phyloP scores from a whole-genome alignment of 2,797 vertebrate genomes.

The Paratrypauchen microcephalus region DNA sequence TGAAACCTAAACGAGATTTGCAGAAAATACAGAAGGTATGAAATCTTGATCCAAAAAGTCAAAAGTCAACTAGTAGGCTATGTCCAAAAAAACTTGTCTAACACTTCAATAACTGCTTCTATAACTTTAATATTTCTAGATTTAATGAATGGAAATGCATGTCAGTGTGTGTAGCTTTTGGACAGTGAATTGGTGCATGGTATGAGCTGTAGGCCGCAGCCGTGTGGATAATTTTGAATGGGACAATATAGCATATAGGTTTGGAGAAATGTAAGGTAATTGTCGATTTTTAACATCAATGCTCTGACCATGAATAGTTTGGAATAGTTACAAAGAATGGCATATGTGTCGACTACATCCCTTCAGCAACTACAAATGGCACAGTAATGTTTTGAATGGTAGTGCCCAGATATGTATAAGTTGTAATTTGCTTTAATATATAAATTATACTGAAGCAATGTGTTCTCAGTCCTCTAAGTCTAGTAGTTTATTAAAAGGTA shows the following conservation, averaged over 20 bases:
- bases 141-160: not conserved
- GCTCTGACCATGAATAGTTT: not conserved
- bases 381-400: no score
- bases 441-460: not conserved
- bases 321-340: not conserved
- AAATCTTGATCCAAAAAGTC: not conserved
- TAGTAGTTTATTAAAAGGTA: not conserved
- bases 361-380: not conserved
- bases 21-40: not conserved
- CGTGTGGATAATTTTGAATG: not conserved
- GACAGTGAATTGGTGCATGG: conserved; percentile 35
- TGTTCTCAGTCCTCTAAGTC: no score
- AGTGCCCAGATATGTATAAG: no score
- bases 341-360: not conserved
- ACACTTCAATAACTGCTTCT: not conserved
- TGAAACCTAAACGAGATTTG: not conserved
- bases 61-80: not conserved
- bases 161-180: conserved; percentile 39
- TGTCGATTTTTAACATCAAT: not conserved
- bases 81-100: not conserved
- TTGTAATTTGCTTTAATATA: not conserved
- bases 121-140: not conserved
- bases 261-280: not conserved
- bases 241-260: not conserved
- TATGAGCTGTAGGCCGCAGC: conserved; percentile 15